A percentile compares a stretch with the other conserved stretches of the same genome.
Evolutionary conservation across 2,888 invertebrate species (phyloP).

Genomic region (Ennomos erosarius): DNA sequence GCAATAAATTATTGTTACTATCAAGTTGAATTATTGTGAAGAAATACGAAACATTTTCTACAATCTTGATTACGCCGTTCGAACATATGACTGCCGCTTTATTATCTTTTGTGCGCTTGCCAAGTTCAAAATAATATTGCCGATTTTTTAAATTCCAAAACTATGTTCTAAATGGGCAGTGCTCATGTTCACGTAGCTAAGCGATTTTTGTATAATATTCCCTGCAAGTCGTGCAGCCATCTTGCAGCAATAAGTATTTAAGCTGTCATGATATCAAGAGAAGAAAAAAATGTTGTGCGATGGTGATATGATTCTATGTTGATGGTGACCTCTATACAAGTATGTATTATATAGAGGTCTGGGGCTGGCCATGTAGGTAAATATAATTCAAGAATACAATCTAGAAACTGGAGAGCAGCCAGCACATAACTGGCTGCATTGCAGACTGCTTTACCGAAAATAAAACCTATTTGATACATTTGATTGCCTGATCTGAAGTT

Average conservation of each 20-base stretch:
- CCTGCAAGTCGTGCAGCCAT: constrained; percentile 37
- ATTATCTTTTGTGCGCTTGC: constrained; percentile 29
- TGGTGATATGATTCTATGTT: no score
- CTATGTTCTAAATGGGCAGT: not conserved
- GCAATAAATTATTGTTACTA: constrained; percentile 57
- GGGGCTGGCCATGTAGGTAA: constrained; percentile 50
- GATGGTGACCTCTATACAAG: no score
- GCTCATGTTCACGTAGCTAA: no score
- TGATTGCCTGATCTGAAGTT: not conserved
- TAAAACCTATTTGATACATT: constrained; percentile 7
- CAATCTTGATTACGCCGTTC: constrained; percentile 41
- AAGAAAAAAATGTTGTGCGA: no score
- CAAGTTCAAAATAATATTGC: constrained; percentile 33
- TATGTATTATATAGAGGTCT: no score
- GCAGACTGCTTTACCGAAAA: constrained; percentile 49
- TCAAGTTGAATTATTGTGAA: constrained; percentile 50
- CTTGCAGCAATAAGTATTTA: constrained; percentile 40
- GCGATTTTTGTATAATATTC: no score
- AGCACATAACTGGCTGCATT: constrained; percentile 68
- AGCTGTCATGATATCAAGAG: no score
- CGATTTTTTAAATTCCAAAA: not conserved
- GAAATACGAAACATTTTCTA: constrained; percentile 43
- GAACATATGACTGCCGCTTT: constrained; percentile 34
- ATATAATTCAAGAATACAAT: constrained; percentile 70
- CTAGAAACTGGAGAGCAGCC: constrained; percentile 74